Evolutionary conservation across 2,888 invertebrate genomes (phyloP), one percentile per base, ranked within the genome.

Genomic region (Epinotia nisella): DNA sequence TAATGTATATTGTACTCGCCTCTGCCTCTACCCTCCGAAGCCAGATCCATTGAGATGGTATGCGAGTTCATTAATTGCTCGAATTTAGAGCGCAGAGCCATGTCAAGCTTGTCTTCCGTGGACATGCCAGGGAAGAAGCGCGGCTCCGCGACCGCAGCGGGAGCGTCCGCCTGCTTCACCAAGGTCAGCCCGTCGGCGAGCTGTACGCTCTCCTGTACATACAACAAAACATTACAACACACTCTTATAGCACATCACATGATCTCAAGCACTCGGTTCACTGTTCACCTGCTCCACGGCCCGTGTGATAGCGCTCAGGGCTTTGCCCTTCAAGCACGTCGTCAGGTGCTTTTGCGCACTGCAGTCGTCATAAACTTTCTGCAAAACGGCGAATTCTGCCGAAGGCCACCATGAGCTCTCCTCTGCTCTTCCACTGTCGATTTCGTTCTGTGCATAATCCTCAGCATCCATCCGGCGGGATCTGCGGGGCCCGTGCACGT

Each of bases 51-150:
- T 70, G 95, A 94, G 65, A 96, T 87, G 51, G 95, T 94, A 86
- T 96, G 96, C 2, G 96, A 95, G 77, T 94, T 94, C 82, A 96
- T 89, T 76, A 96, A 93, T 78, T 94, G 94, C 83, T 94, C 94
- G 77, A 95, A 90, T 79, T 95, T 93, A 70, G 87, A 87, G 66
- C 90, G 90, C 76, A 95, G 85, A 85, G 94, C 90, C 68, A 90
- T 87, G 78, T 94, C 94, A 80, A 94, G 84, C 83, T 94, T 94
- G 81, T 95, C 95, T 78, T 95, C 89, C 29, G 92, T 90, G 59
- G 94, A 87, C 87, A 95, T 90, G 64, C 92, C 94, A 78, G 92
- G 91, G 81, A 95, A 91, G 80, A 94, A 93, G 75, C 95, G 92
- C 67, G 95, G 94, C 89, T 95, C 95, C 74, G 94, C 90, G 74